Evolutionary conservation across 2,888 invertebrate species (phyloP).

Genomic region (Diploptera punctata): DNA sequence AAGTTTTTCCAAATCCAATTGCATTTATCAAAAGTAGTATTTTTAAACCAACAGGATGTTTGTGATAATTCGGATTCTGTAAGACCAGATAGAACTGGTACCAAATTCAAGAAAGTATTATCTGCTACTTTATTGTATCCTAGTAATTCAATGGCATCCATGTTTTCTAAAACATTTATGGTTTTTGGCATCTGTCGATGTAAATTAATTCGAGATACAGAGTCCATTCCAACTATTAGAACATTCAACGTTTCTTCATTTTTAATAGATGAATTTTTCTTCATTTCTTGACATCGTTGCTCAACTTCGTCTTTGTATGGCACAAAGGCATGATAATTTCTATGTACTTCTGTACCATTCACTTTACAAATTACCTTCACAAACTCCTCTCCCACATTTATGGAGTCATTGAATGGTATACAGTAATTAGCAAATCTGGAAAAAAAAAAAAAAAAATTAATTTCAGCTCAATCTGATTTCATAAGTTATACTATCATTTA

Average conservation of each 20-base stretch:
- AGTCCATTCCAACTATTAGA: slow-evolving; percentile 83
- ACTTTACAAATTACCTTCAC: slow-evolving; percentile 69
- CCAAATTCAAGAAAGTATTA: slow-evolving; percentile 91
- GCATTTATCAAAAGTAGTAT: slow-evolving; percentile 75
- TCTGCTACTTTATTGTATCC: slow-evolving; percentile 95
- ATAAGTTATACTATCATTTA: too few species aligned
- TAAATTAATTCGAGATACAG: slow-evolving; percentile 85
- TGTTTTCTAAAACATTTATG: slow-evolving; percentile 62
- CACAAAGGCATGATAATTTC: slow-evolving; percentile 72
- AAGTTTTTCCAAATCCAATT: slow-evolving; percentile 86
- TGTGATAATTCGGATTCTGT: slow-evolving; percentile 69
- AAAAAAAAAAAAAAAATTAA: too few species aligned
- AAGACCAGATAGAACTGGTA: slow-evolving; percentile 79
- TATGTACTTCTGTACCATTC: slow-evolving; percentile 61
- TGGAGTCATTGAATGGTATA: slow-evolving; percentile 56
- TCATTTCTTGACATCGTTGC: slow-evolving; percentile 12
- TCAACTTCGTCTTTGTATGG: slow-evolving; percentile 49
- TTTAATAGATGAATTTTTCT: not conserved
- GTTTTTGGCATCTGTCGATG: slow-evolving; percentile 84
- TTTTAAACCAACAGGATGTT: slow-evolving; percentile 66
- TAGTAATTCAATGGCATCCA: slow-evolving; percentile 76
- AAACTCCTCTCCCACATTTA: slow-evolving; percentile 66
- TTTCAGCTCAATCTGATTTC: too few species aligned
- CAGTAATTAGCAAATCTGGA: slow-evolving; percentile 56
- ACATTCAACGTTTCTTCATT: slow-evolving; percentile 61